A percentile compares a stretch with the other conserved stretches of the same genome.
Conservation (phyloP, 2,113 vertebrate species). For the Saguinus midas region DNA sequence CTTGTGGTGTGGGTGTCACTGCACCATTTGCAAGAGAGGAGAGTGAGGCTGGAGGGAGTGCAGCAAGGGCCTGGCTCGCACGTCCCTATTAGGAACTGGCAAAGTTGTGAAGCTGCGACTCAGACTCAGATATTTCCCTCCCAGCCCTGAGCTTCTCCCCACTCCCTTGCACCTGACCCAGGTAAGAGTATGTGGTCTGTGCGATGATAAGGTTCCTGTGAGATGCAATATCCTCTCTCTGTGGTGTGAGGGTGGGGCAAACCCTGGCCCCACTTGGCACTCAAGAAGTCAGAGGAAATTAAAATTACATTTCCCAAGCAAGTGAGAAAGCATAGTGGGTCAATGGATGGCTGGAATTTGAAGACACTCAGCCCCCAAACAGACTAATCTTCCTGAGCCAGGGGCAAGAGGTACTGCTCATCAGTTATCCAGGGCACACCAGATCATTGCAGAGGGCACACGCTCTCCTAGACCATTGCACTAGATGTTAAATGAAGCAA, state of each 20-base stretch:
- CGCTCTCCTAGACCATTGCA: background rate
- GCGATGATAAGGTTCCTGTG: background rate
- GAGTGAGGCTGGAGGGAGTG: background rate
- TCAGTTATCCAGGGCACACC: constrained; percentile 17
- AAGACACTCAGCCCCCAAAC: background rate
- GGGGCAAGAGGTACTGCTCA: background rate
- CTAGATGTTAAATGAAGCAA: constrained; percentile 70
- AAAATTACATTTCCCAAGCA: constrained; percentile 14
- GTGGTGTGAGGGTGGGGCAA: background rate
- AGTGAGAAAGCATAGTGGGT: background rate
- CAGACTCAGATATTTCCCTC: background rate
- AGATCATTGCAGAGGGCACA: background rate
- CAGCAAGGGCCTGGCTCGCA: background rate
- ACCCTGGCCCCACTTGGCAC: background rate
- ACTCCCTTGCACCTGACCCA: background rate
- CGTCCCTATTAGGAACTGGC: background rate
- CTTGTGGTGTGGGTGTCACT: background rate
- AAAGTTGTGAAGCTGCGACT: background rate
- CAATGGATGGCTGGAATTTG: background rate
- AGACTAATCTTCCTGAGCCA: background rate
- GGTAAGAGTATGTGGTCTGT: background rate
- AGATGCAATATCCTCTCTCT: background rate
- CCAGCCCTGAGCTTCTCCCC: background rate
- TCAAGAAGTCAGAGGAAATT: constrained; percentile 1
- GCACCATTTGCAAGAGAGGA: background rate